A percentile compares a stretch with the other conserved stretches of the same genome.
These are phyloP conservation scores for Ferrisia virgata DNA, from an alignment of 2,888 invertebrate species.

Conservation along the genomic window DNA sequence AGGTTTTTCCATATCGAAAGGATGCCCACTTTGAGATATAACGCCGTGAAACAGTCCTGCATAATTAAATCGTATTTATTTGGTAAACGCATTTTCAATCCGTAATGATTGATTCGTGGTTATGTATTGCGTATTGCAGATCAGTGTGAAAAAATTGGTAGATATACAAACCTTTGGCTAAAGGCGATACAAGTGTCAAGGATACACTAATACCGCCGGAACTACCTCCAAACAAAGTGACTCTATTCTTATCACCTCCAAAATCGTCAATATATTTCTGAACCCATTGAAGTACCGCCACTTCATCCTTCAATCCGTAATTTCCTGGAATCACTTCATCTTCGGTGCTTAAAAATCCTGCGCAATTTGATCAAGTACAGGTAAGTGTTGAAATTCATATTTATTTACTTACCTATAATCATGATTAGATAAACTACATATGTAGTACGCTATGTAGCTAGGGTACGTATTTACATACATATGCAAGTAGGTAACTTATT, in stretches of 20 bases:
- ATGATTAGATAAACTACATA: neutral
- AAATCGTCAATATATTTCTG: conserved; percentile 43
- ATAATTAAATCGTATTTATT: conserved; percentile 53
- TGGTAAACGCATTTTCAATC: neutral
- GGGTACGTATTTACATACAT: too few relatives aligned
- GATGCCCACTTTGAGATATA: conserved; percentile 68
- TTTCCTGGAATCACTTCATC: conserved; percentile 46
- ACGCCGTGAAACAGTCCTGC: conserved; percentile 59
- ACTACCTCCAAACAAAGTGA: conserved; percentile 48
- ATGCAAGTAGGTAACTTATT: conserved; percentile 16
- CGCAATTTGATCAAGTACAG: neutral
- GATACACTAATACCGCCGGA: conserved; percentile 44
- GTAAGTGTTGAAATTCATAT: neutral
- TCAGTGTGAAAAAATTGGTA: neutral
- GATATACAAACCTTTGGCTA: conserved; percentile 46
- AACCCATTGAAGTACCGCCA: conserved; percentile 46
- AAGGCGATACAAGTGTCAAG: conserved; percentile 47
- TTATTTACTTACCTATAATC: neutral
- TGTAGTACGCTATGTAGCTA: too few relatives aligned
- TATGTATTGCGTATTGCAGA: too few relatives aligned
- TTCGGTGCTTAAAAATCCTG: conserved; percentile 47
- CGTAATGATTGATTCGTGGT: neutral
- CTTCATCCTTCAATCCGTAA: conserved; percentile 47
- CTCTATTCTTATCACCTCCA: conserved; percentile 46
- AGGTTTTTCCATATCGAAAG: conserved; percentile 58